These are phyloP conservation scores for Leuctra nigra DNA, from an alignment of 2,888 invertebrate genomes.

Conservation along the genomic window DNA sequence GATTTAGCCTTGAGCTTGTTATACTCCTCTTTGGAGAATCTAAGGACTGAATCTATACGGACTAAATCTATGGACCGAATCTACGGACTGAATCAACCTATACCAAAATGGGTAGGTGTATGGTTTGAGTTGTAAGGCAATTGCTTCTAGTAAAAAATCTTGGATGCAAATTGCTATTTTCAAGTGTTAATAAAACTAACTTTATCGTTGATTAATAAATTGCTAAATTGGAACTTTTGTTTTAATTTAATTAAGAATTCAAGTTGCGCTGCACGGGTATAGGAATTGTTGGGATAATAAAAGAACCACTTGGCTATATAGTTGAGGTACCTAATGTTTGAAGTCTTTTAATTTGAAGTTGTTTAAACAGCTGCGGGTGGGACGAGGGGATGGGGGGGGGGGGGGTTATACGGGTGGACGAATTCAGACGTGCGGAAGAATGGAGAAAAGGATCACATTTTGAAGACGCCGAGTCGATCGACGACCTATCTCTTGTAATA, in stretches of 20 bases:
- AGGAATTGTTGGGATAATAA: conserved; percentile 8
- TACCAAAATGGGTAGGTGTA: no score
- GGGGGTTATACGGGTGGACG: neutral
- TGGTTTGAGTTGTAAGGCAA: no score
- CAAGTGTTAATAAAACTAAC: no score
- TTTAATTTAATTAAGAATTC: conserved; percentile 9
- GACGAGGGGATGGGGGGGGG: neutral
- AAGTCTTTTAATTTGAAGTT: conserved; percentile 14
- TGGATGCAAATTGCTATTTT: no score
- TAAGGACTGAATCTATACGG: no score
- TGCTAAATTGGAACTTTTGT: conserved; percentile 7
- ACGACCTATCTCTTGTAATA: no score
- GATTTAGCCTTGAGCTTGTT: no score
- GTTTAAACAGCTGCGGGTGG: conserved; percentile 14
- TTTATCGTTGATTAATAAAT: conserved; percentile 14
- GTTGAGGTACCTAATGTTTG: conserved; percentile 12
- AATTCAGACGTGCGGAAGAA: neutral
- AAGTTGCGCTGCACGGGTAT: conserved; percentile 1
- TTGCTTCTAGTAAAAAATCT: no score
- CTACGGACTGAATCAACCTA: no score
- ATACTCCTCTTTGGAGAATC: no score
- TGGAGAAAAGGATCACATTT: conserved; percentile 2
- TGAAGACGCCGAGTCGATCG: no score
- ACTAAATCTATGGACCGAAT: no score
- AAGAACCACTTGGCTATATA: conserved; percentile 12